Evolutionary conservation across 2,113 vertebrate species (phyloP).

Genomic region (Cavia porcellus): DNA sequence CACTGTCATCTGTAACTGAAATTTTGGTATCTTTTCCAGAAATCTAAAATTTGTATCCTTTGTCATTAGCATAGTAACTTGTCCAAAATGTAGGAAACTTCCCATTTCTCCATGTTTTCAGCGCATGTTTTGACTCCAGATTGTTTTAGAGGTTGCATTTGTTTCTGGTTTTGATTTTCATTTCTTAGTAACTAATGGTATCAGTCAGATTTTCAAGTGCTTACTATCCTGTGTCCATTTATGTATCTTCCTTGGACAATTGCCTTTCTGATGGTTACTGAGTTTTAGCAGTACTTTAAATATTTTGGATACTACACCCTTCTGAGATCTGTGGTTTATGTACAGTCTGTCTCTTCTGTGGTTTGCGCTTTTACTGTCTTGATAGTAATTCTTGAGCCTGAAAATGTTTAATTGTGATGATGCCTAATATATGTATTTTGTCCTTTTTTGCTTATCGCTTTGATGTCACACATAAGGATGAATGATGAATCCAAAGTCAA

Average conservation of each 20-base stretch:
- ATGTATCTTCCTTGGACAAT: no score
- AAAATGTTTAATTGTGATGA: not conserved
- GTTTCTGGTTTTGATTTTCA: no score
- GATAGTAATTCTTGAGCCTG: not conserved
- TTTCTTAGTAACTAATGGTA: no score
- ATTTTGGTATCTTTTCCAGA: not conserved
- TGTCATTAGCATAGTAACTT: not conserved
- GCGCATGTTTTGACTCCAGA: not conserved
- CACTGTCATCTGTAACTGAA: not conserved
- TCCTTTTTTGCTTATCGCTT: not conserved
- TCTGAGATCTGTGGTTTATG: no score
- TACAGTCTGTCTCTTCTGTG: not conserved
- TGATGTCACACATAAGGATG: not conserved
- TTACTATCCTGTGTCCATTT: no score
- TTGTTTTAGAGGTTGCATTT: no score
- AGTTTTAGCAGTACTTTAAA: not conserved
- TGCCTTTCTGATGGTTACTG: no score
- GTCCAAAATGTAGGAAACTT: not conserved
- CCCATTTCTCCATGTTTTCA: not conserved
- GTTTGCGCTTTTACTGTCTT: not conserved
- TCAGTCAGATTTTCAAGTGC: no score
- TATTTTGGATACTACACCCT: not conserved
- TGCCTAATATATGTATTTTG: not conserved
- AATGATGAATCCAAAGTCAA: no score
- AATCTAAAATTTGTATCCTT: not conserved